Percentiles rank a stretch among this genome's conserved stretches.
Evolutionary conservation across 1,140 invertebrate genomes (phyloP).

Genomic region (Pseudomyrmex pallidus): DNA sequence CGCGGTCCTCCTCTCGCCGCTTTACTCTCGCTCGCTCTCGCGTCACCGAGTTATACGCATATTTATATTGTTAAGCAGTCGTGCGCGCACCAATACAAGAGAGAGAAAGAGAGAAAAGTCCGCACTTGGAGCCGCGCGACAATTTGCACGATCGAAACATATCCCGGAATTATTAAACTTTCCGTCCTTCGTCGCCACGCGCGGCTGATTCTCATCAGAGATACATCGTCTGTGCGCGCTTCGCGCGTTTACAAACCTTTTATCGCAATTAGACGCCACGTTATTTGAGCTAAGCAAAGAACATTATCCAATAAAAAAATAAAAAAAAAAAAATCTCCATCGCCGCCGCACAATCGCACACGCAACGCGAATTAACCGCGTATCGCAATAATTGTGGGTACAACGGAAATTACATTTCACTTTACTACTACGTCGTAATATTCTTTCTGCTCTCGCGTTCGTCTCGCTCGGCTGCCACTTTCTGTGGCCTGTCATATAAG

Average conservation of each 20-base stretch:
- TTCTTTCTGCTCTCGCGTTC: conserved; percentile 40
- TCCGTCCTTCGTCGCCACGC: conserved; percentile 58
- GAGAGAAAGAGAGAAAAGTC: too few species aligned
- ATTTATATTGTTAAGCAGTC: conserved; percentile 29
- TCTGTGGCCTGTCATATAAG: conserved; percentile 35
- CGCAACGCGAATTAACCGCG: conserved; percentile 67
- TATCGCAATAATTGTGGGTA: conserved; percentile 67
- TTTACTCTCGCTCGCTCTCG: conserved; percentile 1
- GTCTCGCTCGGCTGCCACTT: background rate
- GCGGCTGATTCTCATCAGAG: conserved; percentile 55
- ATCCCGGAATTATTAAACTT: conserved; percentile 51
- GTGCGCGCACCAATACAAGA: conserved; percentile 4
- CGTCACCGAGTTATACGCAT: conserved; percentile 54
- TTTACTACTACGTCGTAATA: conserved; percentile 34
- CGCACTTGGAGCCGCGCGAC: background rate
- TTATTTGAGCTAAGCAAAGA: conserved; percentile 50
- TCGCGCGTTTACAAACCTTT: conserved; percentile 24
- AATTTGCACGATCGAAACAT: conserved; percentile 54
- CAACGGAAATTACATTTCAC: conserved; percentile 46
- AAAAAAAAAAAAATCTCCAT: conserved; percentile 51
- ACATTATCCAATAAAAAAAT: conserved; percentile 68
- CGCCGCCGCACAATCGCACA: conserved; percentile 50
- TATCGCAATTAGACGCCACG: conserved; percentile 54
- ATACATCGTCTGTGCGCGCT: conserved; percentile 23
- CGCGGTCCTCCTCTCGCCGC: conserved; percentile 8